These are phyloP conservation scores for Troides oblongomaculatus DNA, from an alignment of 2,888 invertebrate species.

Conservation along the genomic window DNA sequence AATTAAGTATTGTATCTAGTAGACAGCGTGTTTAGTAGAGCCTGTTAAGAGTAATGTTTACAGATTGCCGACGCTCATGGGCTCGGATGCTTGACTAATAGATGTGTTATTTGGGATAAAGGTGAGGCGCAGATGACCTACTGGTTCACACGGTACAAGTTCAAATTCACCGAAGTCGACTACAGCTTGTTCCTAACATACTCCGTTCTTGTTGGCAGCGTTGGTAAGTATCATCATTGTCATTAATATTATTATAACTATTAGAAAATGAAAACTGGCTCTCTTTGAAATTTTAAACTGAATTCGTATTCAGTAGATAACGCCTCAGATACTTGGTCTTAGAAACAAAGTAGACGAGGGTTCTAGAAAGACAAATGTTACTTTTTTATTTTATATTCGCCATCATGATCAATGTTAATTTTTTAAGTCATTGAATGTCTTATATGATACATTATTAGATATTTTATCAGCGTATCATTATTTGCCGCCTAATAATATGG, in stretches of 20 bases:
- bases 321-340: too few species aligned
- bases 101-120: conserved; percentile 69
- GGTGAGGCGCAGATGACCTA: conserved; percentile 81
- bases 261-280: neutral
- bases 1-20: neutral
- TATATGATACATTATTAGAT: neutral
- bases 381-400: neutral
- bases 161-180: conserved; percentile 80
- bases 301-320: too few species aligned
- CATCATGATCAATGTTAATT: too few species aligned
- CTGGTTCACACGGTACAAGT: conserved; percentile 79
- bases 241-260: neutral
- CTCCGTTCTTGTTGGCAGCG: conserved; percentile 76
- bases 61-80: conserved; percentile 53
- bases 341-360: too few species aligned
- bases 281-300: too few species aligned
- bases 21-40: conserved; percentile 37
- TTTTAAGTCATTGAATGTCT: conserved; percentile 1
- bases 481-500: neutral
- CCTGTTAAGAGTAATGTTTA: conserved; percentile 55
- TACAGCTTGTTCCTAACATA: conserved; percentile 80
- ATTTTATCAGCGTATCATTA: neutral
- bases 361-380: neutral
- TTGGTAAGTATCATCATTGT: conserved; percentile 69
- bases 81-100: conserved; percentile 55